phyloP scores from a whole-genome alignment of 2,888 invertebrate genomes.

The Corbicula japonica region DNA sequence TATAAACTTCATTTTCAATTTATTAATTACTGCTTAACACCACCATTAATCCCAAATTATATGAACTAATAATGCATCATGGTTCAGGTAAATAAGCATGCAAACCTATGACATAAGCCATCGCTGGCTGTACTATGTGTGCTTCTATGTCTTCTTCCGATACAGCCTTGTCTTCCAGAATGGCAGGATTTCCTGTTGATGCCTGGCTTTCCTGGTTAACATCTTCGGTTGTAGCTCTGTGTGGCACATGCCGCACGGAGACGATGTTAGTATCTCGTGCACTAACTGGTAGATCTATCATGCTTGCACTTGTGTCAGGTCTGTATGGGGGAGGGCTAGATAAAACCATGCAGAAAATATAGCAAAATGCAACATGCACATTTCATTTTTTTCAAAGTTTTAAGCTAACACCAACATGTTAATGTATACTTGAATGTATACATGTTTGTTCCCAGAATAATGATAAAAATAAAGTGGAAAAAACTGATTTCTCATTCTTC shows the following conservation, averaged over 20 bases:
- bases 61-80: too few relatives aligned
- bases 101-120: constrained; percentile 74
- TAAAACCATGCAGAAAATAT: too few relatives aligned
- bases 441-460: too few relatives aligned
- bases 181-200: constrained; percentile 7
- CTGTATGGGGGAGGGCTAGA: constrained; percentile 78
- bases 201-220: constrained; percentile 43
- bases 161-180: constrained; percentile 20
- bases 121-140: constrained; percentile 18
- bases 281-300: constrained; percentile 68
- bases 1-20: too few relatives aligned
- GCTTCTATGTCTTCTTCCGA: constrained; percentile 27
- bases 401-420: too few relatives aligned
- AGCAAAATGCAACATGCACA: too few relatives aligned
- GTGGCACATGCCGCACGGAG: constrained; percentile 21
- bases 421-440: too few relatives aligned
- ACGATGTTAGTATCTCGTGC: constrained; percentile 15
- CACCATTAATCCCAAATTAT: too few relatives aligned
- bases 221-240: constrained; percentile 58
- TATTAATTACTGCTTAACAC: too few relatives aligned
- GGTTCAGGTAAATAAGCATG: constrained; percentile 39
- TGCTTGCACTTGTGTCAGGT: constrained; percentile 69
- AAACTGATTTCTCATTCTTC: too few relatives aligned
- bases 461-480: too few relatives aligned
- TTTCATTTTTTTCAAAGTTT: too few relatives aligned